A percentile compares a stretch with the other conserved stretches of the same genome.
Conservation (phyloP, 2,888 invertebrate genomes). For the Limnephilus auricula region DNA sequence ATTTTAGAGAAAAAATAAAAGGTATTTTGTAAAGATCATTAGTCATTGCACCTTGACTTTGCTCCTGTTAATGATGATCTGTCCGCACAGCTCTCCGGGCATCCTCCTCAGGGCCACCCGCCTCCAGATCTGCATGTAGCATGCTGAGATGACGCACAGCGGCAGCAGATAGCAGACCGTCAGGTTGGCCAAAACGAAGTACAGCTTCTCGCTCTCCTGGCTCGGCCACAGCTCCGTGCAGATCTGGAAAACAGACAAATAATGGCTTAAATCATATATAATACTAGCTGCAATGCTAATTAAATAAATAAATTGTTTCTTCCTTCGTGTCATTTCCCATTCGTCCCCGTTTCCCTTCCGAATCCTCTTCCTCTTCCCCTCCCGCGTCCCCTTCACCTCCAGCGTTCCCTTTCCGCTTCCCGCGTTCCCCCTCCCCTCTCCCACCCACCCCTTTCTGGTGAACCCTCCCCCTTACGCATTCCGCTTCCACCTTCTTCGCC, state of each 20-base stretch:
- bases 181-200: slow-evolving; percentile 76
- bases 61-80: slow-evolving; percentile 67
- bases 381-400: no score
- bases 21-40: background rate
- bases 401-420: no score
- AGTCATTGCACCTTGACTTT: slow-evolving; percentile 67
- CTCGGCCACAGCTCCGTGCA: slow-evolving; percentile 75
- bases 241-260: slow-evolving; percentile 68
- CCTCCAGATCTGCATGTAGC: slow-evolving; percentile 76
- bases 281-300: no score
- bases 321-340: no score
- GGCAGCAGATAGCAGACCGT: slow-evolving; percentile 77
- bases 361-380: no score
- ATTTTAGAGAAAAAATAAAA: background rate
- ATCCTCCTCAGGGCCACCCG: slow-evolving; percentile 73
- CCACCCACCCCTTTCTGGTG: no score
- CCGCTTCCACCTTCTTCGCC: no score
- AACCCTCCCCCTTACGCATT: no score
- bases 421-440: no score
- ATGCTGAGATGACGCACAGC: slow-evolving; percentile 75
- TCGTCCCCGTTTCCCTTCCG: no score
- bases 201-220: slow-evolving; percentile 72
- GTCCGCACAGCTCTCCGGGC: slow-evolving; percentile 71
- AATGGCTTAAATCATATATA: no score
- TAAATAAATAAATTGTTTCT: no score